Conservation (phyloP, 2,888 invertebrate species). For the Archips xylosteana region DNA sequence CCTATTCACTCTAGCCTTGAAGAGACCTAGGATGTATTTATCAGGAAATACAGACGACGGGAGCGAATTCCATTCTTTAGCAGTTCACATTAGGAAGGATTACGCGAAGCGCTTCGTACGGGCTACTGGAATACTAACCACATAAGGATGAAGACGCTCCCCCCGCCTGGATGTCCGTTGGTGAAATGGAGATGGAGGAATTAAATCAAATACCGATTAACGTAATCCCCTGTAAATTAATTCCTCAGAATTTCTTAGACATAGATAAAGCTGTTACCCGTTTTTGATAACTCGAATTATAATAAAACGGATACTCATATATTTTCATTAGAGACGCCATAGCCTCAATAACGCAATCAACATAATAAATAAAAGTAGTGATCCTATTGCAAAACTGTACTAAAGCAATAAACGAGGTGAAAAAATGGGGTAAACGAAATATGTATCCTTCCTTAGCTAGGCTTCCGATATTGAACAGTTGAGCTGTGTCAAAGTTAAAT, state of each 20-base stretch:
- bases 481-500: constrained; percentile 55
- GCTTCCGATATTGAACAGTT: constrained; percentile 30
- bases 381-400: constrained; percentile 3
- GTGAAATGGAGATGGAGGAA: too few relatives aligned
- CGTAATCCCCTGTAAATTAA: constrained; percentile 32
- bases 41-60: too few relatives aligned
- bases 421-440: constrained; percentile 56
- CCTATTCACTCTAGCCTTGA: too few relatives aligned
- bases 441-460: constrained; percentile 52
- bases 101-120: too few relatives aligned
- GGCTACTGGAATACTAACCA: too few relatives aligned
- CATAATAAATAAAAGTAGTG: constrained; percentile 31
- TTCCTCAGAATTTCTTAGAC: constrained; percentile 14
- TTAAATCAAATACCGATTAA: too few relatives aligned
- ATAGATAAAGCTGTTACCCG: constrained; percentile 15
- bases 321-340: constrained; percentile 60
- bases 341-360: constrained; percentile 52
- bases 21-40: too few relatives aligned
- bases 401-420: constrained; percentile 30
- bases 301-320: constrained; percentile 55
- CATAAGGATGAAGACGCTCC: too few relatives aligned
- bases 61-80: too few relatives aligned
- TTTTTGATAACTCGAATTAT: constrained; percentile 30
- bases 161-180: too few relatives aligned
- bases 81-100: too few relatives aligned